A percentile compares a stretch with the other conserved stretches of the same genome.
These are phyloP conservation scores for Diploptera punctata DNA, from an alignment of 2,888 invertebrate genomes.

Conservation along the genomic window DNA sequence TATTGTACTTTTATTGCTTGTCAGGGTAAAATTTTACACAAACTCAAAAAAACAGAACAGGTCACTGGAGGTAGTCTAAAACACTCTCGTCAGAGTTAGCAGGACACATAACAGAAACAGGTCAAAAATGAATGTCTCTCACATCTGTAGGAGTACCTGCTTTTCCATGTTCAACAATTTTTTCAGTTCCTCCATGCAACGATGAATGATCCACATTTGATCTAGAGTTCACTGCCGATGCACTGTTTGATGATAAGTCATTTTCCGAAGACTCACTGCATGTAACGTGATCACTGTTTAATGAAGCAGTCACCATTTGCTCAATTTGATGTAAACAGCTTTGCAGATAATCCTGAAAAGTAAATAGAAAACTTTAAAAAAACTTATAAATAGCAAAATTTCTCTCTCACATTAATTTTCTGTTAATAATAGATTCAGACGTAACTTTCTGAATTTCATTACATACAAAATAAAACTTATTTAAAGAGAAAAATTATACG, in stretches of 20 bases:
- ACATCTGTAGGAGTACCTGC: constrained; percentile 87
- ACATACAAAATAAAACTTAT: neutral
- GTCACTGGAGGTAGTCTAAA: no score
- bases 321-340: constrained; percentile 83
- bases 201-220: constrained; percentile 43
- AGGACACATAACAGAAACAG: neutral
- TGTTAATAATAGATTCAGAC: neutral
- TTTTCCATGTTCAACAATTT: constrained; percentile 68
- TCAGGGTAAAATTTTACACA: no score
- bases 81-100: neutral
- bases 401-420: neutral
- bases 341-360: constrained; percentile 74
- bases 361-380: neutral
- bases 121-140: constrained; percentile 78
- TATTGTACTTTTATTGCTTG: no score
- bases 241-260: neutral
- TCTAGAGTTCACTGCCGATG: neutral
- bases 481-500: no score
- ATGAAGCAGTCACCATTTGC: constrained; percentile 71
- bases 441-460: no score
- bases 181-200: constrained; percentile 50
- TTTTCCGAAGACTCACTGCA: constrained; percentile 37
- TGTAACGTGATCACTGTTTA: constrained; percentile 55
- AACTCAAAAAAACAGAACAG: no score
- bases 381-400: neutral